Evolutionary conservation across 2,797 vertebrate species (phyloP), one percentile per base, ranked within the genome.

Genomic region (Antrozous pallidus): DNA sequence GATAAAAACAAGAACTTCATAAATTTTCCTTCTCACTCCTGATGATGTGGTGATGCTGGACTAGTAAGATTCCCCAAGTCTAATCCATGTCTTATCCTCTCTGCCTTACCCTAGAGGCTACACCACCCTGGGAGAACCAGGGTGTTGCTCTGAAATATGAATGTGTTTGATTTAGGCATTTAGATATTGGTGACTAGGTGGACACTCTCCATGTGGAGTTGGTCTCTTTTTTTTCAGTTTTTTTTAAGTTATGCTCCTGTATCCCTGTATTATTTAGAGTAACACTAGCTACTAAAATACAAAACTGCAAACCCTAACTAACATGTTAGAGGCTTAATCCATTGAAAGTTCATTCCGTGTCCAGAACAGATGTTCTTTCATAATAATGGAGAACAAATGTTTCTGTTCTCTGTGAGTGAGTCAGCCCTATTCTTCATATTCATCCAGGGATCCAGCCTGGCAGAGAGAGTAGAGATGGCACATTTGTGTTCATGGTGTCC

Each of bases 381-480:
- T 20, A 38, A 31, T 24, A 54, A 42, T 8, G 0, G 20, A 86
- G 79, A 73, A n/a, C 24, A 86, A 69, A 58, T 36, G 28, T 16
- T 61, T 7, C 18, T 58, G 31, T 63, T 40, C 16, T 69, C 31
- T 33, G 2, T 8, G 14, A 71, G 38, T 1, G 1, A 63, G 45
- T 40, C 22, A n/a, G 14, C 18, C 3, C 6, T 31, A 9, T 33
- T 54, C n/a, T 74, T 36, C 5, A 18, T 10, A 3, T 40, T 54
- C 38, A 45, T 51, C n/a, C 8, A 2, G 31, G 40, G 26, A 63
- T 3, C 38, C 22, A 47, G 38, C 1, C 47, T 3, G 6, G 31
- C 8, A 56, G 8, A 73, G 16, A 36, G 28, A 22, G 9, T 3
- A 28, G n/a, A 33, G 3, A 28, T 0, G 7, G 8, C 7, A 26